Evolutionary conservation across 2,797 vertebrate genomes (phyloP), one percentile per base, ranked within the genome.

Genomic region (Pangasius larnaudii): DNA sequence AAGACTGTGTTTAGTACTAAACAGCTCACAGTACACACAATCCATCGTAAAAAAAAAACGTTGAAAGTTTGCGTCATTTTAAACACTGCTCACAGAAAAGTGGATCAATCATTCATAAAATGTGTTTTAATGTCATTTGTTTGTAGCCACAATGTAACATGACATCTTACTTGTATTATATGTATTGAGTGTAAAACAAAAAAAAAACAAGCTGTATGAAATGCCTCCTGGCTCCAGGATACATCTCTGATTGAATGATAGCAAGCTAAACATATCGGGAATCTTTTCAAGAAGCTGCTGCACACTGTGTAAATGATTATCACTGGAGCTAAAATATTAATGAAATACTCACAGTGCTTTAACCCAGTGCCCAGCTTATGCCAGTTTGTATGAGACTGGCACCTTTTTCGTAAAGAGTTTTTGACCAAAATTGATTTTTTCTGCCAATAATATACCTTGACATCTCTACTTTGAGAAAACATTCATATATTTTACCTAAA

Each of bases 191-290:
- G 22, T 36, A 24, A 65, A 65, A 42, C 36, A n/a, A n/a, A n/a
- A 42, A 82, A 82, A 59, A 80, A 80, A 16, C 24, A 46, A n/a
- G 24, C 5, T 39, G 1, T 7, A 33, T 78, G 59, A 51, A 65
- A 49, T 61, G 11, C 58, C 69, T 59, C 3, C 39, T 61, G 58
- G 27, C 74, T 33, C 58, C 2, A 49, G 36, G 39, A 42, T 42
- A 46, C 36, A 82, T 63, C 39, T 83, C 14, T 83, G 39, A 82
- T 83, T 65, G 85, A 63, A 27, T 86, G 42, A 63, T 39, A 27
- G 58, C 18, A 36, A 77, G 24, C 36, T 42, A 75, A 78, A 51
- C 79, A 83, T 58, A 74, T 65, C 30, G 10, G 18, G 30, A 72
- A 75, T 84, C 80, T 36, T 75, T 74, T 36, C 56, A 87, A 67